These are phyloP conservation scores for Noctua comes DNA, from an alignment of 2,888 invertebrate genomes.

Conservation along the genomic window DNA sequence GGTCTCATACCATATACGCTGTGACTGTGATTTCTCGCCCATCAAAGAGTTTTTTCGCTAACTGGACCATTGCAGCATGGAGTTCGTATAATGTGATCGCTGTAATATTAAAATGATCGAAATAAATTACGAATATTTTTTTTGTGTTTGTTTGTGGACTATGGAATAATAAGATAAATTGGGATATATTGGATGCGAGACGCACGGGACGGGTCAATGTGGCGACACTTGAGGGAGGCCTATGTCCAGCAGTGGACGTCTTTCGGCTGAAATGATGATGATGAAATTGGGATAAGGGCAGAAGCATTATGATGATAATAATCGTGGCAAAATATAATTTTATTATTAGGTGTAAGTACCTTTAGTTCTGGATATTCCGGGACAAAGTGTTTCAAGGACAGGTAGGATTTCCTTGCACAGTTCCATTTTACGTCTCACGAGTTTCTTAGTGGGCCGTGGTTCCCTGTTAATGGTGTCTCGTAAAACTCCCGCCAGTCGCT, in stretches of 20 bases:
- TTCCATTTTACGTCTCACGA: conserved; percentile 91
- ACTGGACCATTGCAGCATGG: conserved; percentile 92
- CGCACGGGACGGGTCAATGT: too few relatives aligned
- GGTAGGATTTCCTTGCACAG: conserved; percentile 92
- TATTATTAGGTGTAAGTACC: conserved; percentile 80
- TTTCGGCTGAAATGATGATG: too few relatives aligned
- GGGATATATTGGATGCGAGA: too few relatives aligned
- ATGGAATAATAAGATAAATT: too few relatives aligned
- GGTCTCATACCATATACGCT: conserved; percentile 85
- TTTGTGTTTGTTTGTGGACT: too few relatives aligned
- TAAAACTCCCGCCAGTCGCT: conserved; percentile 91
- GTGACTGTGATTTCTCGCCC: conserved; percentile 90
- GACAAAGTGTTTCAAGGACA: conserved; percentile 92
- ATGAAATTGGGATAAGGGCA: too few relatives aligned
- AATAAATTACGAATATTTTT: too few relatives aligned
- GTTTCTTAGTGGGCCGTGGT: conserved; percentile 87
- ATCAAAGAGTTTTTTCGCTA: conserved; percentile 92
- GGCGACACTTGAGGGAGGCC: too few relatives aligned
- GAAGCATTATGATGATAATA: too few relatives aligned
- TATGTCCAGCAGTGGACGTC: too few relatives aligned
- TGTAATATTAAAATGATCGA: conserved; percentile 72
- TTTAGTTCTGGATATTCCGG: conserved; percentile 93
- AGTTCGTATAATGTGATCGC: conserved; percentile 94
- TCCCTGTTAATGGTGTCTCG: conserved; percentile 87
- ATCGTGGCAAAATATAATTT: not conserved